phyloP scores from a whole-genome alignment of 1,140 invertebrate genomes.

The Scaptomyza pallida region DNA sequence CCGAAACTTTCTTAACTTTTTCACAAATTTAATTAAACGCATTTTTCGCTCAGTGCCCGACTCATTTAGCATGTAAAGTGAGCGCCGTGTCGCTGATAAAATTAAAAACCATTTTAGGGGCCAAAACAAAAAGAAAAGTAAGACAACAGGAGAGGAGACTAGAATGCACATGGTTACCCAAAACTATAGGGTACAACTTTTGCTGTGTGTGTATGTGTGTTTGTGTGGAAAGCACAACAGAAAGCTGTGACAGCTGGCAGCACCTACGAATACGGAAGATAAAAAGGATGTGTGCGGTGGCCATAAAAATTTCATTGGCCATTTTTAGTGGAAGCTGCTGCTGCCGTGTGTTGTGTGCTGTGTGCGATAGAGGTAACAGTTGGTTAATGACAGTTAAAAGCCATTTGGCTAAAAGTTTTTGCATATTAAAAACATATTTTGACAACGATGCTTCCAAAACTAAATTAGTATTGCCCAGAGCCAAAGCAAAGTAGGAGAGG shows the following conservation, averaged over 20 bases:
- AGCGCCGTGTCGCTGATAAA: slow-evolving; percentile 69
- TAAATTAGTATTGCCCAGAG: slow-evolving; percentile 56
- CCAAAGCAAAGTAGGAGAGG: not conserved
- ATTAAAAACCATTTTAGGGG: slow-evolving; percentile 78
- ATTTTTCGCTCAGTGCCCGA: slow-evolving; percentile 51
- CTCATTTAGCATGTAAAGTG: slow-evolving; percentile 70
- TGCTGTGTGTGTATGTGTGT: slow-evolving; percentile 1
- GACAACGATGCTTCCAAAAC: slow-evolving; percentile 26
- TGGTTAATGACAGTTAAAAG: slow-evolving; percentile 80
- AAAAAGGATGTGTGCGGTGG: slow-evolving; percentile 16
- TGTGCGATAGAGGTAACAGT: slow-evolving; percentile 58
- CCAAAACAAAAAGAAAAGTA: slow-evolving; percentile 50
- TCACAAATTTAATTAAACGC: slow-evolving; percentile 12
- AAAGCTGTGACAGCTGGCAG: slow-evolving; percentile 53
- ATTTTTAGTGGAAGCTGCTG: slow-evolving; percentile 49
- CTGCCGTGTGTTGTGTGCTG: slow-evolving; percentile 13
- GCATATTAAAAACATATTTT: slow-evolving; percentile 81
- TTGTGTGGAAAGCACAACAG: slow-evolving; percentile 8
- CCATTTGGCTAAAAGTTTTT: slow-evolving; percentile 78
- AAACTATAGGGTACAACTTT: slow-evolving; percentile 29
- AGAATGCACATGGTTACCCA: slow-evolving; percentile 23
- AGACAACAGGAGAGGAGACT: slow-evolving; percentile 9
- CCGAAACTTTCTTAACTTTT: not conserved
- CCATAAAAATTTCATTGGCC: slow-evolving; percentile 80
- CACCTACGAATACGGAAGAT: slow-evolving; percentile 9